phyloP scores from a whole-genome alignment of 2,797 vertebrate genomes.

The Myripristis jacobus region DNA sequence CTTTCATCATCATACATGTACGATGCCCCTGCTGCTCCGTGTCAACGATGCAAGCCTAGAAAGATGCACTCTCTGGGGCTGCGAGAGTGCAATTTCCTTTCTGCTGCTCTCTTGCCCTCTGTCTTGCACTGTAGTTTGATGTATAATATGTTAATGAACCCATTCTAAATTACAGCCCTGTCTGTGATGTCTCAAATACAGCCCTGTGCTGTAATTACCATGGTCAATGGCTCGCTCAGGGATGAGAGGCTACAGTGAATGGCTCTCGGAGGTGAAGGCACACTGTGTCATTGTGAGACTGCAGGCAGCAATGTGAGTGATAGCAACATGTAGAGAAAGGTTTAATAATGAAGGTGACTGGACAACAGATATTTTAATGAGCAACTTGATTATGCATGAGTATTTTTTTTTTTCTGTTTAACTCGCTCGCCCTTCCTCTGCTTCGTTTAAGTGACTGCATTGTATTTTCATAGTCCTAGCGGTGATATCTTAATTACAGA shows the following conservation, averaged over 20 bases:
- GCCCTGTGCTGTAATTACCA: conserved; percentile 42
- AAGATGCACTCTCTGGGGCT: conserved; percentile 7
- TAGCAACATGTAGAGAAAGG: not conserved
- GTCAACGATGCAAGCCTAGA: conserved; percentile 32
- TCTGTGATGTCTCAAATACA: conserved; percentile 31
- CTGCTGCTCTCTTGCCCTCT: not conserved
- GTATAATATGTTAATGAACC: conserved; percentile 43
- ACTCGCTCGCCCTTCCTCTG: not conserved
- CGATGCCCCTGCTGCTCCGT: conserved; percentile 17
- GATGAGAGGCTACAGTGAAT: conserved; percentile 26
- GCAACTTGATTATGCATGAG: conserved; percentile 1
- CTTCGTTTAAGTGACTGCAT: not conserved
- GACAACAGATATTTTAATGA: conserved; percentile 16
- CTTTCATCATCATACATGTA: conserved; percentile 56
- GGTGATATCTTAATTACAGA: conserved; percentile 46
- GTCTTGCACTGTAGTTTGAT: conserved; percentile 31
- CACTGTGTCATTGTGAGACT: conserved; percentile 16
- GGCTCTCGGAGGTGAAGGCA: not conserved
- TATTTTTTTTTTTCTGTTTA: not conserved
- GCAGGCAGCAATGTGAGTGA: conserved; percentile 2
- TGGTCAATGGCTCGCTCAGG: conserved; percentile 11
- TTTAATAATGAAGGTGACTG: conserved; percentile 5
- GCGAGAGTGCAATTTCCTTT: not conserved
- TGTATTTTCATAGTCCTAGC: not conserved
- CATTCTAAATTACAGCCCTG: conserved; percentile 43